Conservation (phyloP, 2,888 invertebrate genomes). For the Parnassius glacialis region DNA sequence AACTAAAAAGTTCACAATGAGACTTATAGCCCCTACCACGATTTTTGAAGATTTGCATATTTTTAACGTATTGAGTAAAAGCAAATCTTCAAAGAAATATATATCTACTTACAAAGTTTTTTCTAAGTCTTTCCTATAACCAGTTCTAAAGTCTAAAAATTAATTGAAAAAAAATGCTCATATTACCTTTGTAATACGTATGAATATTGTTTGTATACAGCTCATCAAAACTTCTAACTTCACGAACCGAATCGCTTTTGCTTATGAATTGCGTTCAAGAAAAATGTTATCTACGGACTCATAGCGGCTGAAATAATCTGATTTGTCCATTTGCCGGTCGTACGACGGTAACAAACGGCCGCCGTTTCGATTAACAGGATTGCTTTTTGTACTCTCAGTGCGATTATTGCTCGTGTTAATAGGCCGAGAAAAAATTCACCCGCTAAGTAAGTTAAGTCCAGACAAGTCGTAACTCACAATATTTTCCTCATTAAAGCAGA, state of each 20-base stretch:
- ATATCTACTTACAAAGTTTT: too few species aligned
- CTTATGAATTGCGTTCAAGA: conserved; percentile 36
- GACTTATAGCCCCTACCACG: too few species aligned
- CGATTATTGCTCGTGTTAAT: conserved; percentile 48
- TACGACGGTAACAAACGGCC: conserved; percentile 64
- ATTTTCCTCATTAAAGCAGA: conserved; percentile 9
- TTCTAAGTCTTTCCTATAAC: too few species aligned
- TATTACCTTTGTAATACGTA: too few species aligned
- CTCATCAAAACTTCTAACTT: too few species aligned
- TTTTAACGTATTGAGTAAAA: too few species aligned
- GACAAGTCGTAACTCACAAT: background rate
- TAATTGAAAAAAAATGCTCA: too few species aligned
- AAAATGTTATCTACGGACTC: conserved; percentile 70
- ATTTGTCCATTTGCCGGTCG: conserved; percentile 78
- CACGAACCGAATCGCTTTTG: conserved; percentile 13
- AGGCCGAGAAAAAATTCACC: conserved; percentile 34
- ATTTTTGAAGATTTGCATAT: too few species aligned
- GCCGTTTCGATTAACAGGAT: conserved; percentile 72
- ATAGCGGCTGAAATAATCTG: conserved; percentile 80
- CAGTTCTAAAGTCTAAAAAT: too few species aligned
- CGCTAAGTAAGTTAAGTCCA: conserved; percentile 11
- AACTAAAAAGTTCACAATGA: too few species aligned
- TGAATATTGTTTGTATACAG: too few species aligned
- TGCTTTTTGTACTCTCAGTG: conserved; percentile 64
- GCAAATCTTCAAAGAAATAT: too few species aligned